Conservation (phyloP, 2,113 vertebrate species). For the Channa argus region DNA sequence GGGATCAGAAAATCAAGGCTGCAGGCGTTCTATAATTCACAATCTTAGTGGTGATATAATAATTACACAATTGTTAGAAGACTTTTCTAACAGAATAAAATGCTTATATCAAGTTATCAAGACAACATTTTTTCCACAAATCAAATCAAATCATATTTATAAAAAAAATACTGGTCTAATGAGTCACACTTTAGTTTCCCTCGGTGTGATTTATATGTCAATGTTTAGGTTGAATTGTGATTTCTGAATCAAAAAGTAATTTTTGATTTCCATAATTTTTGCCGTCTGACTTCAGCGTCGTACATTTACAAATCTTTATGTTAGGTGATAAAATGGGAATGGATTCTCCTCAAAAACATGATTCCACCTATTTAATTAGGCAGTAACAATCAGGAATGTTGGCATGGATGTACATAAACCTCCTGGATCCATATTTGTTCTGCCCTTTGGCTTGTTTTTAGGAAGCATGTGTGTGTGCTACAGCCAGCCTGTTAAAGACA, state of each 20-base stretch:
- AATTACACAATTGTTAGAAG: neutral
- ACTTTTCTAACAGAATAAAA: neutral
- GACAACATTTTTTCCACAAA: neutral
- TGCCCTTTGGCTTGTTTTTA: conserved; percentile 62
- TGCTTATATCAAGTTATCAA: neutral
- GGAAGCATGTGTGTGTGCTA: conserved; percentile 93
- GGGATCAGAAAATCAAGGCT: conserved; percentile 3
- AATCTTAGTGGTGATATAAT: neutral
- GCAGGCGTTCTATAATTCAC: neutral
- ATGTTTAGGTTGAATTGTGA: neutral
- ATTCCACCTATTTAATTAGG: neutral
- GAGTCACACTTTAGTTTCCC: too few species aligned
- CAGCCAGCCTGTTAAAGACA: conserved; percentile 75
- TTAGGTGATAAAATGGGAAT: neutral
- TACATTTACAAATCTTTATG: neutral
- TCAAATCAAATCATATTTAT: neutral
- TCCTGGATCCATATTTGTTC: neutral
- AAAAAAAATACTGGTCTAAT: too few species aligned
- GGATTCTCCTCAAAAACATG: neutral
- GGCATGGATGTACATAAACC: neutral
- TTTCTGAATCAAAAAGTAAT: neutral
- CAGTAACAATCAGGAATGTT: neutral
- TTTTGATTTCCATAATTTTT: neutral
- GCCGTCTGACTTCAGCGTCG: neutral
- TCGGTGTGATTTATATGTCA: too few species aligned